Percentiles rank a stretch among this genome's conserved stretches.
phyloP scores from a whole-genome alignment of 2,888 invertebrate species.

The Leptopilina drosophilae region DNA sequence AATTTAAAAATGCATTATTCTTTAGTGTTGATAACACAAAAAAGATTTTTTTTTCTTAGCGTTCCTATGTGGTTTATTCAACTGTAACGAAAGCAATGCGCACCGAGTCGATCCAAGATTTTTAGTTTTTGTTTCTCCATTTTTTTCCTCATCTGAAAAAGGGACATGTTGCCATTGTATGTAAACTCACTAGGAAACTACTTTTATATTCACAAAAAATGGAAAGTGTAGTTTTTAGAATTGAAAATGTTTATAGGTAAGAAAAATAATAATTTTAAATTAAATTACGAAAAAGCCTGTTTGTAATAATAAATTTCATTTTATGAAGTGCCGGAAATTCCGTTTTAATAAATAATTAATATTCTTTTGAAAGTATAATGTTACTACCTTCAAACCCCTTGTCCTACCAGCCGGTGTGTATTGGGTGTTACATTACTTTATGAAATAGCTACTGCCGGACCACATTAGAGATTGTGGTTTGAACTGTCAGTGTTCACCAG shows the following conservation, averaged over 20 bases:
- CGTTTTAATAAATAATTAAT: constrained; percentile 2
- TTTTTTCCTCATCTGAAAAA: not conserved
- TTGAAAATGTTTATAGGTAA: not conserved
- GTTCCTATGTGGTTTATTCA: no score
- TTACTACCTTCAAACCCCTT: constrained; percentile 88
- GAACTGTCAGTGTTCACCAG: constrained; percentile 83
- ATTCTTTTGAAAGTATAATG: constrained; percentile 7
- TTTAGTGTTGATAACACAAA: no score
- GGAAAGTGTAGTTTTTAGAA: not conserved
- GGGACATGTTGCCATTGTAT: not conserved
- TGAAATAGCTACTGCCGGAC: constrained; percentile 98
- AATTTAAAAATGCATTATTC: no score
- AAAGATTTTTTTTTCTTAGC: no score
- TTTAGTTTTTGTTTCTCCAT: no score
- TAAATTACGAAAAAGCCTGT: not conserved
- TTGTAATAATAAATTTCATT: not conserved
- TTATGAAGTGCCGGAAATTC: not conserved
- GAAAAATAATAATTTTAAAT: constrained; percentile 12
- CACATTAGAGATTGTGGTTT: constrained; percentile 84
- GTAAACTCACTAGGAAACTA: not conserved
- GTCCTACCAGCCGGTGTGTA: constrained; percentile 95
- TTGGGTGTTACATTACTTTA: constrained; percentile 96
- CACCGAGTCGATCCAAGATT: no score
- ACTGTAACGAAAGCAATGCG: no score
- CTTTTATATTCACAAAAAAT: not conserved